These are phyloP conservation scores for Margarornis squamiger DNA, from an alignment of 2,797 vertebrate genomes.

Conservation along the genomic window DNA sequence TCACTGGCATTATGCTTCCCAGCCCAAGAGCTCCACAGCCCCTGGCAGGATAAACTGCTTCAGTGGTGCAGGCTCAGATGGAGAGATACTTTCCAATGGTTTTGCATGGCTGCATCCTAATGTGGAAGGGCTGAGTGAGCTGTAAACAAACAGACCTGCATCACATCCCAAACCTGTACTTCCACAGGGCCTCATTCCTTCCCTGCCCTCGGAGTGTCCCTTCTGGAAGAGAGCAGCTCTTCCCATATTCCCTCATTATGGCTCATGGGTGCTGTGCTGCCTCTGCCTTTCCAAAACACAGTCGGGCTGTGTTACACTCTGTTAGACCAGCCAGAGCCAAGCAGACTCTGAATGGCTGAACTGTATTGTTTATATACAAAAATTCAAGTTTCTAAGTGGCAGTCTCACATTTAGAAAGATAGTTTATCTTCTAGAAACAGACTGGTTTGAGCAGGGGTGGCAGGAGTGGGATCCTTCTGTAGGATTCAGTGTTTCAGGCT, in stretches of 20 bases:
- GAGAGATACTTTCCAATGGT: background rate
- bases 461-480: background rate
- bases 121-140: conserved; percentile 26
- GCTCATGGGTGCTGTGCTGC: background rate
- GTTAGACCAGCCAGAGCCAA: background rate
- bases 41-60: background rate
- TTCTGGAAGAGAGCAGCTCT: background rate
- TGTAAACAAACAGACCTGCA: conserved; percentile 47
- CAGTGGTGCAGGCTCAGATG: conserved; percentile 17
- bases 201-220: conserved; percentile 18
- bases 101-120: conserved; percentile 41
- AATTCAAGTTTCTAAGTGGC: background rate
- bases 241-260: background rate
- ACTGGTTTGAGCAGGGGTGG: background rate
- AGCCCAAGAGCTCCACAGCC: background rate
- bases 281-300: background rate
- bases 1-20: background rate
- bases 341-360: background rate
- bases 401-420: background rate
- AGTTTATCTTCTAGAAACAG: background rate
- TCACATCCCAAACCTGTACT: conserved; percentile 24
- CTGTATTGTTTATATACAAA: background rate
- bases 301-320: background rate
- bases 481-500: background rate
- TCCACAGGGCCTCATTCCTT: conserved; percentile 14